Percentiles rank a stretch among this genome's conserved stretches.
Evolutionary conservation across 2,797 vertebrate genomes (phyloP).

Genomic region (Hydrocynus forskahlii): DNA sequence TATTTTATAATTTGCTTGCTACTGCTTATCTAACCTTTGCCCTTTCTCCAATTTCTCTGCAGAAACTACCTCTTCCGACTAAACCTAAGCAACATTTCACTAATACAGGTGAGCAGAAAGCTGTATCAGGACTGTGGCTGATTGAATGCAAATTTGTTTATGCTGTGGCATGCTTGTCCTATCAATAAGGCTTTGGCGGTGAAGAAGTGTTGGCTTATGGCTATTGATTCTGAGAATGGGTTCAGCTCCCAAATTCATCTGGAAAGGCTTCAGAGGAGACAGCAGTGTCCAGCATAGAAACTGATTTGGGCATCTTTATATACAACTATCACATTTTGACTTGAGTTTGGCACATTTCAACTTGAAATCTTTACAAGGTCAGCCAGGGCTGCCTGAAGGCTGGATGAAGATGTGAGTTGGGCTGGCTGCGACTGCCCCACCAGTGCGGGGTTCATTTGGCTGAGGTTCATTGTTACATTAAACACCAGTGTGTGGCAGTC

Average conservation of each 20-base stretch:
- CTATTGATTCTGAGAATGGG: conserved; percentile 32
- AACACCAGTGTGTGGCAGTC: conserved; percentile 18
- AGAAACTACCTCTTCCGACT: conserved; percentile 99
- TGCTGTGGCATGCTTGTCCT: conserved; percentile 11
- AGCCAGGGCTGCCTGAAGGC: conserved; percentile 34
- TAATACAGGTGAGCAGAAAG: conserved; percentile 87
- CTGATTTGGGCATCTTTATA: background rate
- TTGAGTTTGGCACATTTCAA: conserved; percentile 15
- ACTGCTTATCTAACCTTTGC: conserved; percentile 27
- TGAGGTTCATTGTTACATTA: conserved; percentile 35
- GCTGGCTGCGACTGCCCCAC: conserved; percentile 20
- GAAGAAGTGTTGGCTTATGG: conserved; percentile 21
- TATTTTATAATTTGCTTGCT: background rate
- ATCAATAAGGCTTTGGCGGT: conserved; percentile 13
- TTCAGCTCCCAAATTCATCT: conserved; percentile 16
- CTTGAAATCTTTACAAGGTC: conserved; percentile 25
- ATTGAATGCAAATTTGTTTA: background rate
- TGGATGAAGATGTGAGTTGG: conserved; percentile 43
- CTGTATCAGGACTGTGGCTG: background rate
- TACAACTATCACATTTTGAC: conserved; percentile 9
- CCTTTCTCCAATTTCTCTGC: conserved; percentile 66
- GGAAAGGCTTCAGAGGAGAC: conserved; percentile 34
- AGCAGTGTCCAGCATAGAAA: background rate
- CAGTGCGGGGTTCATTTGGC: conserved; percentile 6
- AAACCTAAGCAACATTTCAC: conserved; percentile 91